Conservation (phyloP, 1,140 invertebrate genomes). For the Hyposmocoma kahamanoa region DNA sequence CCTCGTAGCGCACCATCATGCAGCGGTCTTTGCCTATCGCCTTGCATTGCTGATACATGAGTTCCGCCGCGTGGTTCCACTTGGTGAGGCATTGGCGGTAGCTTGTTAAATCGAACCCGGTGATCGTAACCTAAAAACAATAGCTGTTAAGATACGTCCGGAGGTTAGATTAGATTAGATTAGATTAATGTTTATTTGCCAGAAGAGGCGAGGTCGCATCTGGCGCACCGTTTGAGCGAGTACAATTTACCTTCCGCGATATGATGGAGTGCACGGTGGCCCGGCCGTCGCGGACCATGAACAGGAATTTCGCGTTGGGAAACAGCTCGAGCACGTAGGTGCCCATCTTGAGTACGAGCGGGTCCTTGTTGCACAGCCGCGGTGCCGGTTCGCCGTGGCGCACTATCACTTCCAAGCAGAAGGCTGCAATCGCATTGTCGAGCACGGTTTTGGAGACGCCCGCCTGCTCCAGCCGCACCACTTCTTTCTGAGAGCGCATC, state of each 20-base stretch:
- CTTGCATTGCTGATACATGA: constrained; percentile 96
- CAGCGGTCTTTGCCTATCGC: constrained; percentile 89
- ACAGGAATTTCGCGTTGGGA: constrained; percentile 95
- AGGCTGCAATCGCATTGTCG: constrained; percentile 95
- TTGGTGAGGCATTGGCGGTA: constrained; percentile 95
- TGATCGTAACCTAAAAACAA: constrained; percentile 90
- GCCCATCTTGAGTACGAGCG: constrained; percentile 96
- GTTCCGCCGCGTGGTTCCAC: constrained; percentile 96
- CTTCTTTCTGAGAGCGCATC: constrained; percentile 94
- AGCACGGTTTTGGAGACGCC: constrained; percentile 94
- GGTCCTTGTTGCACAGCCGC: constrained; percentile 98
- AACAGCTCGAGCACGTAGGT: constrained; percentile 87
- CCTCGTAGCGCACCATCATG: constrained; percentile 94
- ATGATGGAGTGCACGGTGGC: constrained; percentile 99
- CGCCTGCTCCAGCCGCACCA: constrained; percentile 91
- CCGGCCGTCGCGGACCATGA: constrained; percentile 98
- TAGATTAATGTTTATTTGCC: too few relatives aligned
- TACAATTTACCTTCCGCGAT: constrained; percentile 85
- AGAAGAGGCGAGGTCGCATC: background rate
- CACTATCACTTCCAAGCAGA: constrained; percentile 97
- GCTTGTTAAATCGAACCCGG: constrained; percentile 95
- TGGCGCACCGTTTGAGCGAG: background rate
- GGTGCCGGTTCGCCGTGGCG: constrained; percentile 95
- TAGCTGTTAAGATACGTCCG: too few relatives aligned
- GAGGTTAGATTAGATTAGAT: too few relatives aligned